A percentile compares a stretch with the other conserved stretches of the same genome.
Conservation (phyloP, 2,888 invertebrate genomes). For the Norana najaformis region DNA sequence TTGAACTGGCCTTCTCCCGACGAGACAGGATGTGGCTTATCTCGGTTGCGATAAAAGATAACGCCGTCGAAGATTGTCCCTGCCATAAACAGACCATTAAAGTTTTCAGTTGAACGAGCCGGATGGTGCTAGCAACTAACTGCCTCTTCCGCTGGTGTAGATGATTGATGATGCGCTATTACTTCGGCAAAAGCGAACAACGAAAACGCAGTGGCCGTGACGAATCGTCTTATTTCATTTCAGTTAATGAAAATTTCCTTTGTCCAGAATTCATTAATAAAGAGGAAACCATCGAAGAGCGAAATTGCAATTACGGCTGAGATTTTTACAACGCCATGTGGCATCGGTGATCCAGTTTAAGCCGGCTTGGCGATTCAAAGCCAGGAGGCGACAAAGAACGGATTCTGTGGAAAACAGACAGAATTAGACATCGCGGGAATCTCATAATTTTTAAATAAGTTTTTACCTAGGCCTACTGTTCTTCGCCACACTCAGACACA, state of each 20-base stretch:
- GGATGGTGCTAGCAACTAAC: background rate
- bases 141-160: background rate
- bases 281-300: background rate
- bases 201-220: background rate
- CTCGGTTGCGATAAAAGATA: background rate
- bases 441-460: background rate
- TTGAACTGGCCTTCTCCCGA: background rate
- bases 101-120: background rate
- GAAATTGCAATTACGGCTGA: background rate
- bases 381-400: background rate
- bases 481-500: too few relatives aligned
- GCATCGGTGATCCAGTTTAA: background rate
- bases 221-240: background rate
- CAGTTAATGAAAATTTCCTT: slow-evolving; percentile 13
- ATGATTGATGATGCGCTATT: background rate
- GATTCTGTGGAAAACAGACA: background rate
- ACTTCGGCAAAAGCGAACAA: background rate
- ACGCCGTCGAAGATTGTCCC: background rate
- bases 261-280: background rate
- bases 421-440: background rate
- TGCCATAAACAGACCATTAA: background rate
- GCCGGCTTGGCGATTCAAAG: background rate
- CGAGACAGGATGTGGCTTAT: background rate
- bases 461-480: background rate
- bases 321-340: background rate